phyloP scores from a whole-genome alignment of 2,888 invertebrate species.

The Orchestes rusci region DNA sequence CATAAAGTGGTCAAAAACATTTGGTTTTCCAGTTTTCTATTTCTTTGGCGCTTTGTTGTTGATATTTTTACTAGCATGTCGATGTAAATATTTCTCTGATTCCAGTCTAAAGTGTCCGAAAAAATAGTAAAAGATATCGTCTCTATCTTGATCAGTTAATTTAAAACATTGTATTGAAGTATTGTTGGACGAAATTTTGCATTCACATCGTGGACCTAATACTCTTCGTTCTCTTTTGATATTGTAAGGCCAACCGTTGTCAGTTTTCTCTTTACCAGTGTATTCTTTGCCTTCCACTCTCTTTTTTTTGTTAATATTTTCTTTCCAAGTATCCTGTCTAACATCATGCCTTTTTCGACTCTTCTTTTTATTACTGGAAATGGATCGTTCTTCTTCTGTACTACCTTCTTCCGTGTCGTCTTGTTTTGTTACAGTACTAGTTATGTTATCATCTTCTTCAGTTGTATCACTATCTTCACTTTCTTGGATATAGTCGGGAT shows the following conservation, averaged over 20 bases:
- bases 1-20: constrained; percentile 1
- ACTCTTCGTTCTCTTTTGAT: too few relatives aligned
- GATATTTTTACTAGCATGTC: too few relatives aligned
- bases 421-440: constrained; percentile 13
- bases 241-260: too few relatives aligned
- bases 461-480: constrained; percentile 7
- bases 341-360: constrained; percentile 9
- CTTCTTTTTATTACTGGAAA: constrained; percentile 10
- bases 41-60: too few relatives aligned
- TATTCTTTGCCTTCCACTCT: background rate
- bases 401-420: constrained; percentile 11
- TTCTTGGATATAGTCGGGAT: constrained; percentile 7
- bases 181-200: too few relatives aligned
- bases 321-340: constrained; percentile 9
- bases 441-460: constrained; percentile 14
- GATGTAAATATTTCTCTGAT: too few relatives aligned
- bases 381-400: constrained; percentile 13
- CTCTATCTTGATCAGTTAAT: too few relatives aligned
- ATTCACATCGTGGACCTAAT: too few relatives aligned
- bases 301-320: constrained; percentile 14
- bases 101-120: too few relatives aligned
- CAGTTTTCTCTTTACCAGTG: background rate
- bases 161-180: too few relatives aligned
- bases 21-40: background rate
- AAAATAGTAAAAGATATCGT: too few relatives aligned